Percentiles rank a stretch among this genome's conserved stretches.
Evolutionary conservation across 2,113 vertebrate species (phyloP).

Genomic region (Pseudonaja textilis): DNA sequence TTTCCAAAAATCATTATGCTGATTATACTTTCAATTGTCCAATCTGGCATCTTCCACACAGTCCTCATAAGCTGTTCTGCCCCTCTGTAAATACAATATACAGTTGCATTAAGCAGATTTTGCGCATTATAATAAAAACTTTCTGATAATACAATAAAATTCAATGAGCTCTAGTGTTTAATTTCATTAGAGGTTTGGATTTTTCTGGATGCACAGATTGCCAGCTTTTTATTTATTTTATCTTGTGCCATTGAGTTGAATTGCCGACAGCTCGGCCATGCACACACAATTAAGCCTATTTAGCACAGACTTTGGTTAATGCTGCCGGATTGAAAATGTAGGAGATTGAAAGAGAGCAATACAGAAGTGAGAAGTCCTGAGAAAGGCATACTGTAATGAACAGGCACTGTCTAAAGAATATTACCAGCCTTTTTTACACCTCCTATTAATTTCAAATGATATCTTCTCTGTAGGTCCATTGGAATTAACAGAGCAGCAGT

Average conservation of each 20-base stretch:
- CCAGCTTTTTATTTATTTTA: slow-evolving; percentile 65
- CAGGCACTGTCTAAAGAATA: neutral
- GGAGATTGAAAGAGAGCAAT: slow-evolving; percentile 2
- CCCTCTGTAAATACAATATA: slow-evolving; percentile 73
- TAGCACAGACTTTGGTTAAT: slow-evolving; percentile 27
- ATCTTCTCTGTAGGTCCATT: slow-evolving; percentile 42
- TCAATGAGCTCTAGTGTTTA: slow-evolving; percentile 77
- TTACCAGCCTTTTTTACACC: neutral
- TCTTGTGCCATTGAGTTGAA: slow-evolving; percentile 55
- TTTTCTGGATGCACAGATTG: slow-evolving; percentile 65
- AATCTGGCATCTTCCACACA: slow-evolving; percentile 77
- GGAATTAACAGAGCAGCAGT: slow-evolving; percentile 53
- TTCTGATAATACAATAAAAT: slow-evolving; percentile 81
- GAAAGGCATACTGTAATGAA: neutral
- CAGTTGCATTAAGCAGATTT: slow-evolving; percentile 77
- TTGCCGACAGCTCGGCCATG: slow-evolving; percentile 39
- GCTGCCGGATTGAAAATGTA: slow-evolving; percentile 12
- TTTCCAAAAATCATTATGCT: slow-evolving; percentile 86
- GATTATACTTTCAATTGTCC: slow-evolving; percentile 85
- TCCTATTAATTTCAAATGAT: neutral
- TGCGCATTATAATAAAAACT: slow-evolving; percentile 80
- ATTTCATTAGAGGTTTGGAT: slow-evolving; percentile 76
- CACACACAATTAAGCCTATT: slow-evolving; percentile 22
- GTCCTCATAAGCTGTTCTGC: slow-evolving; percentile 70
- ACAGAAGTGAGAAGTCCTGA: neutral